Base-by-base conservation (phyloP, 2,113 vertebrate species). In the Rhinolophus sinicus region DNA sequence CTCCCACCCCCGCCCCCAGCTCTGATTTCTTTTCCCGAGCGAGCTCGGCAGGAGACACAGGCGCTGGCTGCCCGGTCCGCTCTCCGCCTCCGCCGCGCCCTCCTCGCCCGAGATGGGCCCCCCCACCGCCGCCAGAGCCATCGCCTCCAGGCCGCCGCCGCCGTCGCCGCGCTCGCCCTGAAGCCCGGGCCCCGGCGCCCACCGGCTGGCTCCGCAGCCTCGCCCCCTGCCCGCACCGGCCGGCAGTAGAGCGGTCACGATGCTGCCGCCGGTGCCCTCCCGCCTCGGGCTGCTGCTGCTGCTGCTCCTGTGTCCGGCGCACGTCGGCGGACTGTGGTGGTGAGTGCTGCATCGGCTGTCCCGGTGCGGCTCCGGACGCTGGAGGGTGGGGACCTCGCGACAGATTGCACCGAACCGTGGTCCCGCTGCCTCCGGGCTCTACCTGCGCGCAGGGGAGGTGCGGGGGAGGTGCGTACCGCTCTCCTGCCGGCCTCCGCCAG, bases 261-360 rank as follows among this genome's bases (percentile, higher is more conserved):
- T 97, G 97, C 92, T 93, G 94, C 97, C 94, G 35, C 97, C 97
- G 12, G 60, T 94, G 77, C 96, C 93, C 84, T 88, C 95, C 76
- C 65, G 94, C 81, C 93, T 96, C n/a, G 88, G 97, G 85, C 95
- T 97, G 96, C 94, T 98, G 87, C 67, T 98, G 87, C 96, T 98
- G 94, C 94, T 97, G 62, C 96, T 98, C 2, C 90, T 98, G 72
- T 97, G 97, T 16, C 97, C 97, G 0, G 96, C 97, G 90, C 97
- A 97, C 95, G 97, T 98, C 94, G 97, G 96, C n/a, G 97, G 97
- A 85, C 97, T 98, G 76, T 98, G 97, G 97, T 98, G 97, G 97
- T 98, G 97, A 97, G 97, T 97, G 88, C 67, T 28, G 76, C 60
- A 15, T 22, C 33, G 28, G 78, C 64, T 62, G 93, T 54, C 56